These are phyloP conservation scores for Shinisaurus crocodilurus DNA, from an alignment of 2,113 vertebrate genomes.

Conservation along the genomic window DNA sequence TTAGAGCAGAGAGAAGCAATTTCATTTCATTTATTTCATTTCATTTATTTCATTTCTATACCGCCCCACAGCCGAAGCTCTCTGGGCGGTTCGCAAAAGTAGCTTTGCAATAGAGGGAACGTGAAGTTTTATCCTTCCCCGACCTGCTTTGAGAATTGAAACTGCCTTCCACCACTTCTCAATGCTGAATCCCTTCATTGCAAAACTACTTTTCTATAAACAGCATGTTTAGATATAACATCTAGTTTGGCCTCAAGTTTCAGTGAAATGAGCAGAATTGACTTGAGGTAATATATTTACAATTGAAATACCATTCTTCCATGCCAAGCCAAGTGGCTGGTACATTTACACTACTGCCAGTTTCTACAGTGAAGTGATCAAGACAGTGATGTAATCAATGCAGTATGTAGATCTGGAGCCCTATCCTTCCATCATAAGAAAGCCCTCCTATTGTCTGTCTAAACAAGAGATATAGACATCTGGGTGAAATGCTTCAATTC, in stretches of 20 bases:
- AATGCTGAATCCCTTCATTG: neutral
- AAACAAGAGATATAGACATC: neutral
- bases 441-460: neutral
- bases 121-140: neutral
- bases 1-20: neutral
- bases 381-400: neutral
- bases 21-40: too few relatives aligned
- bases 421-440: neutral
- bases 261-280: neutral
- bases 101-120: too few relatives aligned
- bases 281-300: neutral
- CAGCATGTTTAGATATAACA: neutral
- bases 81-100: too few relatives aligned
- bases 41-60: too few relatives aligned
- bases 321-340: neutral
- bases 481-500: too few relatives aligned
- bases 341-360: neutral
- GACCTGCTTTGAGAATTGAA: neutral
- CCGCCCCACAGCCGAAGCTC: too few relatives aligned
- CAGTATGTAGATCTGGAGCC: neutral
- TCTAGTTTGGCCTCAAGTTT: neutral
- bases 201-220: neutral
- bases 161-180: neutral
- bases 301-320: neutral
- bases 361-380: neutral